These are phyloP conservation scores for Carcharodon carcharias DNA, from an alignment of 2,797 vertebrate genomes.

Conservation along the genomic window DNA sequence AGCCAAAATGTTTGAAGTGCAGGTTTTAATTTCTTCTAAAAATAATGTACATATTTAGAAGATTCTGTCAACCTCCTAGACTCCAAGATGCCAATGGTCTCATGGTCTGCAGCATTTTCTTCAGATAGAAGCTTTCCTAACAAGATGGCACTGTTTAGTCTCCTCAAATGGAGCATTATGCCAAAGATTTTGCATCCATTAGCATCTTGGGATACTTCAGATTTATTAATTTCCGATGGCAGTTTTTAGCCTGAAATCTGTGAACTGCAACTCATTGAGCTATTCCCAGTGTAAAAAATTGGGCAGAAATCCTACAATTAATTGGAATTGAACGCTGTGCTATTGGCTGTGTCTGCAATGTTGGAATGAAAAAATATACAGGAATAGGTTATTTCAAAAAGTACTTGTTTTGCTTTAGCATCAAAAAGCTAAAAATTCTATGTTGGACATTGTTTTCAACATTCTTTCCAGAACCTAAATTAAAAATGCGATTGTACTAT, in stretches of 20 bases:
- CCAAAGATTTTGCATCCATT: conserved; percentile 15
- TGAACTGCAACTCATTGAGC: not conserved
- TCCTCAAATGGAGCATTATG: not conserved
- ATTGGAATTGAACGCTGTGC: not conserved
- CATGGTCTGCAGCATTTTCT: not conserved
- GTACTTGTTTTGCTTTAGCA: not conserved
- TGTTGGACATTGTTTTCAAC: not conserved
- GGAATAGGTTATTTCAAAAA: not conserved
- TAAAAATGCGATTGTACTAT: conserved; percentile 4
- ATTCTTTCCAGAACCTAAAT: not conserved
- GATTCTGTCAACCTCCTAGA: not conserved
- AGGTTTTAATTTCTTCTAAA: not conserved
- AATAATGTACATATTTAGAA: not conserved
- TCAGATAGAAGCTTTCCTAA: not conserved
- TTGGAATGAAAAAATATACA: not conserved
- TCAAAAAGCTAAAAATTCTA: not conserved
- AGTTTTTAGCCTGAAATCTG: not conserved
- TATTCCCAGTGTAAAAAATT: not conserved
- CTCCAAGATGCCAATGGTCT: not conserved
- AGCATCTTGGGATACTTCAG: not conserved
- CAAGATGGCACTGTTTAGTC: not conserved
- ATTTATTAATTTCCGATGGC: not conserved
- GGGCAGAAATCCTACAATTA: not conserved
- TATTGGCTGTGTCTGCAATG: not conserved
- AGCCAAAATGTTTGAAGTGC: not conserved